Evolutionary conservation across 2,797 vertebrate species (phyloP).

Genomic region (Hafferia zeledoni): DNA sequence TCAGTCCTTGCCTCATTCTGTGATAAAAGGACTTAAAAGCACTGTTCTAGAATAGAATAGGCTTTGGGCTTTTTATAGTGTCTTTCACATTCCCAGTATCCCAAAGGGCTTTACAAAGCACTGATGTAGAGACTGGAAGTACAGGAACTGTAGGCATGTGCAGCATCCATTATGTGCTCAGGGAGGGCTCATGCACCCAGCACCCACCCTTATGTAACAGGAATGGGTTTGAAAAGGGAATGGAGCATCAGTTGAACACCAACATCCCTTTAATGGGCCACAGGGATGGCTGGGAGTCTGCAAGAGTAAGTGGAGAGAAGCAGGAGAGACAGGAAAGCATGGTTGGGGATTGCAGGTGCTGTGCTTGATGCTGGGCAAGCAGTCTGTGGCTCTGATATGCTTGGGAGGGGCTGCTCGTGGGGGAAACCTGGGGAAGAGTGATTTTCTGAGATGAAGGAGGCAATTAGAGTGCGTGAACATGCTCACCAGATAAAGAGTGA

Average conservation of each 20-base stretch:
- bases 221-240: neutral
- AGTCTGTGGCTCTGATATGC: too few species aligned
- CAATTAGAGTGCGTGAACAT: rapidly evolving
- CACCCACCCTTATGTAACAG: neutral
- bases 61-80: conserved; percentile 57
- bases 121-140: conserved; percentile 12
- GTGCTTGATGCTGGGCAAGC: neutral
- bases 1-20: conserved; percentile 69
- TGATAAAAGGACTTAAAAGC: conserved; percentile 71
- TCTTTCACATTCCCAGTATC: conserved; percentile 40
- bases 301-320: neutral
- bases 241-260: neutral
- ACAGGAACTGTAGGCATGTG: neutral
- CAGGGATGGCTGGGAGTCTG: neutral
- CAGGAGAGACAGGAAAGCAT: neutral
- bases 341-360: neutral
- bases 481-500: neutral
- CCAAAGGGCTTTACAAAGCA: conserved; percentile 65
- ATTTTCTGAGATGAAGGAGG: neutral
- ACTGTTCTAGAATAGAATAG: conserved; percentile 64
- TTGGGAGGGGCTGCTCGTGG: rapidly evolving
- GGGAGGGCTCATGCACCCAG: neutral
- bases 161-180: neutral
- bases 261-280: neutral
- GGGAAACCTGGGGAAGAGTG: neutral